Percentiles rank a stretch among this genome's conserved stretches.
Evolutionary conservation across 2,888 invertebrate species (phyloP).

Genomic region (Brenthis ino): DNA sequence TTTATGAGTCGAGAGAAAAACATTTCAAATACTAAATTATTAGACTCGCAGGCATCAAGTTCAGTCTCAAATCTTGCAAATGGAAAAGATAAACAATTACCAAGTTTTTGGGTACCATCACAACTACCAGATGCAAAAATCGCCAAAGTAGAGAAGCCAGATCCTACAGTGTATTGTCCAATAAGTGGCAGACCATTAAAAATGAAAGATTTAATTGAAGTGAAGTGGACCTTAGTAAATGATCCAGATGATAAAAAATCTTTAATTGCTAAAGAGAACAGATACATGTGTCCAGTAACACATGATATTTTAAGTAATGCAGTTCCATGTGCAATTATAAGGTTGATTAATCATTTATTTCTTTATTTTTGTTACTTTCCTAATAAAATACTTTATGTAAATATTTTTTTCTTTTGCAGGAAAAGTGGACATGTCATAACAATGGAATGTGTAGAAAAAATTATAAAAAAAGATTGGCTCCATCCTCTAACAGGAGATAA

Average conservation of each 20-base stretch:
- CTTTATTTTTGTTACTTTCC: background rate
- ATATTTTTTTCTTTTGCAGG: conserved; percentile 44
- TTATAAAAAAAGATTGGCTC: conserved; percentile 97
- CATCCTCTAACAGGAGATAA: conserved; percentile 95
- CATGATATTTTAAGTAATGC: conserved; percentile 97
- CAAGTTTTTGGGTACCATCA: conserved; percentile 98
- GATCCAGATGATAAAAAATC: conserved; percentile 94
- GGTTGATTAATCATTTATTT: conserved; percentile 49
- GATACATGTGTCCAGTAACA: conserved; percentile 99
- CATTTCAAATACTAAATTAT: conserved; percentile 79
- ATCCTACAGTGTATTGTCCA: conserved; percentile 69
- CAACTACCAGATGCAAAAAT: conserved; percentile 93
- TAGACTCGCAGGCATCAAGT: conserved; percentile 53
- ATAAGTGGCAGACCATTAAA: conserved; percentile 88
- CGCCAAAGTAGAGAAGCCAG: conserved; percentile 78
- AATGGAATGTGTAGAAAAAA: conserved; percentile 96
- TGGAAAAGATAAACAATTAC: conserved; percentile 90
- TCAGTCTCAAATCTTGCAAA: conserved; percentile 91
- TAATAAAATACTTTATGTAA: background rate
- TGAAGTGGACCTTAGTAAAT: conserved; percentile 95
- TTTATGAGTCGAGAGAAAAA: conserved; percentile 93
- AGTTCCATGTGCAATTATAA: conserved; percentile 95
- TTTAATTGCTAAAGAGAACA: conserved; percentile 92
- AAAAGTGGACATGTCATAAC: conserved; percentile 96
- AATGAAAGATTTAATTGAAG: conserved; percentile 94